Evolutionary conservation across 2,888 invertebrate genomes (phyloP), one percentile per base, ranked within the genome.

Genomic region (Xylocampa areola): DNA sequence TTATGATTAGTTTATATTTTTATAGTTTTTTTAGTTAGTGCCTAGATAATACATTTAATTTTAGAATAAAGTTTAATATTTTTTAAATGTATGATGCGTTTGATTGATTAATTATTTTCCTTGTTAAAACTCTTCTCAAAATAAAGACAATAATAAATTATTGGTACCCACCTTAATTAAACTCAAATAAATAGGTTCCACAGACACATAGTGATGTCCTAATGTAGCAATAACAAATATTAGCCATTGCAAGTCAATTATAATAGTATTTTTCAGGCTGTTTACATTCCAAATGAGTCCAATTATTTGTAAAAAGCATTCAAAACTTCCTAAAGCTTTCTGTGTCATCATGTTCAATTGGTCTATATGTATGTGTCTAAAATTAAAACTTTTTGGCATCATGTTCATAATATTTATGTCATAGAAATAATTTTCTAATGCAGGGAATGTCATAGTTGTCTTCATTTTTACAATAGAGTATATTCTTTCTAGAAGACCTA

Each of bases 241-340:
- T 55, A 90, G 79, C 91, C 91, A 92, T 60, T 92, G 79, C 55
- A 90, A 75, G 78, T 93, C 93, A 80, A 89, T 86, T 55, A 85
- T 60, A 50, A 91, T 83, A 52, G 87, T 86, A 74, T 87, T 78
- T 65, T 88, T 90, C 51, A 88, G 62, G 68, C 80, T 87, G 57
- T 91, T 90, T 14, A 84, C 80, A 79, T 88, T 92, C 79, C 84
- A 87, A 50, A 92, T 55, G 69, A 90, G 90, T 78, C 90, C 91
- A 71, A 90, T 58, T 45, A 90, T 90, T 79, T 93, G 93, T 81
- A 93, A 76, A 41, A 89, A 75, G 82, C 89, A 89, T 48, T 88
- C 89, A 74, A 91, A 80, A 50, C 90, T 88, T 47, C 88, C 90
- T 41, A 93, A 72, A 39, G 77, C 76, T 79, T 89, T 87, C 62